These are phyloP conservation scores for Dione vanillae DNA, from an alignment of 2,888 invertebrate species.

Conservation along the genomic window DNA sequence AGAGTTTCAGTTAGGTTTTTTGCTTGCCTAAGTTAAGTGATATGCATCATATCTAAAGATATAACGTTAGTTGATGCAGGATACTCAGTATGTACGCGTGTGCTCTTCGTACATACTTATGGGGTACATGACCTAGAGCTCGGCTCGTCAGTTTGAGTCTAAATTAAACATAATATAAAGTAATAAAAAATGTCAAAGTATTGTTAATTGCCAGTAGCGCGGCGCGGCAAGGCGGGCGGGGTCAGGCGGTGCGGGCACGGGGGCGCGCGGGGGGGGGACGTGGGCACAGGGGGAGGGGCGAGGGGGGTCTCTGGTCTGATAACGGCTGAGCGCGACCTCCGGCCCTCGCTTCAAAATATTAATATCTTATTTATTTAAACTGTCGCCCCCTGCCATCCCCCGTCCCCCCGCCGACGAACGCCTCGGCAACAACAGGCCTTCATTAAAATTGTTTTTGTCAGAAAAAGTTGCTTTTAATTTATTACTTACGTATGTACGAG, in stretches of 20 bases:
- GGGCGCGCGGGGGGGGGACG: not conserved
- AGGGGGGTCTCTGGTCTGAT: slow-evolving; percentile 42
- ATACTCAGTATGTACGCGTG: not conserved
- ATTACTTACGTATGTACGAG: not conserved
- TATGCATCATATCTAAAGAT: no score
- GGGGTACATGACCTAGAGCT: not conserved
- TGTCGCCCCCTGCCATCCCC: slow-evolving; percentile 36
- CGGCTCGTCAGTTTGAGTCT: not conserved
- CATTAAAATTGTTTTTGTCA: slow-evolving; percentile 24
- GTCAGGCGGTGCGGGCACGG: slow-evolving; percentile 16
- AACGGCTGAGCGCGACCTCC: slow-evolving; percentile 51
- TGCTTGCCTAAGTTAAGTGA: no score
- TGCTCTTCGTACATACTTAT: not conserved
- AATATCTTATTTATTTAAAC: slow-evolving; percentile 54
- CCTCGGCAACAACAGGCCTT: slow-evolving; percentile 29
- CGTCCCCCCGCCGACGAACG: slow-evolving; percentile 8
- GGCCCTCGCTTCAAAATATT: slow-evolving; percentile 54
- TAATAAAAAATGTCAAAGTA: slow-evolving; percentile 23
- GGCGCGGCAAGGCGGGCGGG: slow-evolving; percentile 26
- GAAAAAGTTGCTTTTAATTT: slow-evolving; percentile 8
- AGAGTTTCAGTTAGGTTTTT: no score
- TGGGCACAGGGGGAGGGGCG: slow-evolving; percentile 32
- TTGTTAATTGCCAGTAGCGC: slow-evolving; percentile 26
- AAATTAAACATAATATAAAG: not conserved
- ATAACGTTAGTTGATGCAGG: no score